Evolutionary conservation across 2,888 invertebrate genomes (phyloP).

Genomic region (Drosophila hawaiiensis): DNA sequence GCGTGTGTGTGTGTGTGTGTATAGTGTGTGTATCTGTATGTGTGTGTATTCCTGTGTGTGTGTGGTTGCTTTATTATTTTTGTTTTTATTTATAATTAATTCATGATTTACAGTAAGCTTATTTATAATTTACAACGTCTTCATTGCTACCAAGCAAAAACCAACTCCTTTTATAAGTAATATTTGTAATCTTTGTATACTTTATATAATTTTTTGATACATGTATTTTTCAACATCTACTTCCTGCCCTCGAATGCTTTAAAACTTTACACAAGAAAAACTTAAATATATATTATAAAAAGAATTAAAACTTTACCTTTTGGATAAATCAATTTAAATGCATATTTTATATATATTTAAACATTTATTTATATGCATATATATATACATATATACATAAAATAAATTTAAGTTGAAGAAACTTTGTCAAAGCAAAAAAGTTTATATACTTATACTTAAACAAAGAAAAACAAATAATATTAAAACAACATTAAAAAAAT

Average conservation of each 20-base stretch:
- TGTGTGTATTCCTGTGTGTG: slow-evolving; percentile 5
- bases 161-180: slow-evolving; percentile 61
- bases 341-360: slow-evolving; percentile 79
- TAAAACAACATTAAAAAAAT: slow-evolving; percentile 71
- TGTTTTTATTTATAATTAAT: neutral
- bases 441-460: slow-evolving; percentile 77
- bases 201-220: slow-evolving; percentile 77
- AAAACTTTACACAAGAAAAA: slow-evolving; percentile 76
- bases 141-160: slow-evolving; percentile 51
- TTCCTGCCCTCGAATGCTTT: slow-evolving; percentile 82
- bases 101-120: slow-evolving; percentile 4
- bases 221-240: slow-evolving; percentile 81
- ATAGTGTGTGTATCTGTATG: neutral
- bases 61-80: slow-evolving; percentile 1
- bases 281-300: slow-evolving; percentile 65
- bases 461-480: slow-evolving; percentile 64
- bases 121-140: slow-evolving; percentile 43
- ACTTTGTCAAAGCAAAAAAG: slow-evolving; percentile 75
- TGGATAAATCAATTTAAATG: slow-evolving; percentile 81
- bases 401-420: slow-evolving; percentile 67
- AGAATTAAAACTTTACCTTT: slow-evolving; percentile 80
- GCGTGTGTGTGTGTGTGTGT: neutral
- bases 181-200: slow-evolving; percentile 57
- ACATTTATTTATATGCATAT: slow-evolving; percentile 77
- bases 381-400: slow-evolving; percentile 36